Conservation (phyloP, 2,113 vertebrate genomes). For the Coryphaenoides rupestris region DNA sequence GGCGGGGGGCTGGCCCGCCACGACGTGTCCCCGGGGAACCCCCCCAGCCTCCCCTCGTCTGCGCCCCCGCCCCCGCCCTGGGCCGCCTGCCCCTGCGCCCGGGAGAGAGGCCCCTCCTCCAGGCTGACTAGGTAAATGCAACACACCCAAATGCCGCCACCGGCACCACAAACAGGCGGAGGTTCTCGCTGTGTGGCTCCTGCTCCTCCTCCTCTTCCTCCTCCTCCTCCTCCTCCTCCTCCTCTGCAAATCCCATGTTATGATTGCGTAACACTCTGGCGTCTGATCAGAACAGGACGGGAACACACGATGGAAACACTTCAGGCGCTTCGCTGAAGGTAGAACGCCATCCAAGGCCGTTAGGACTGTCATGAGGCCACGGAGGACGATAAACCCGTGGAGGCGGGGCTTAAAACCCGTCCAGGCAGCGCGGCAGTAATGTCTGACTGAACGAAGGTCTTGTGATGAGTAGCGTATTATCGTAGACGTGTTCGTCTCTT, state of each 20-base stretch:
- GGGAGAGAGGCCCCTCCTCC: slow-evolving; percentile 85
- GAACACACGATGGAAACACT: too few species aligned
- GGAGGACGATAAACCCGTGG: too few species aligned
- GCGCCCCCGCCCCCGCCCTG: slow-evolving; percentile 76
- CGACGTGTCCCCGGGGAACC: slow-evolving; percentile 72
- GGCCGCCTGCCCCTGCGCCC: slow-evolving; percentile 81
- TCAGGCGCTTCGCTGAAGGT: too few species aligned
- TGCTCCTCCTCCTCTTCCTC: slow-evolving; percentile 3
- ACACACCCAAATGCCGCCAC: slow-evolving; percentile 41
- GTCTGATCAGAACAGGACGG: too few species aligned
- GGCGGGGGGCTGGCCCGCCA: slow-evolving; percentile 59
- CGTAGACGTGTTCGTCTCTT: too few species aligned
- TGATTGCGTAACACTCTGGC: not conserved
- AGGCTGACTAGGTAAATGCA: slow-evolving; percentile 87
- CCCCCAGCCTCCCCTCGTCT: slow-evolving; percentile 76
- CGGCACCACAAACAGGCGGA: slow-evolving; percentile 43
- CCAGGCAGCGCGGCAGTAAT: too few species aligned
- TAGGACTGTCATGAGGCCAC: too few species aligned
- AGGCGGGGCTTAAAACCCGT: too few species aligned
- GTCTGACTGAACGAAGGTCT: too few species aligned
- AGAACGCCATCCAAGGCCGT: too few species aligned
- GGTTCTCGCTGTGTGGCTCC: slow-evolving; percentile 37
- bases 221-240: not conserved
- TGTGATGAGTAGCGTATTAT: too few species aligned
- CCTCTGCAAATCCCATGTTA: not conserved